A percentile compares a stretch with the other conserved stretches of the same genome.
phyloP scores from a whole-genome alignment of 2,113 vertebrate genomes.

The Arenaria interpres region DNA sequence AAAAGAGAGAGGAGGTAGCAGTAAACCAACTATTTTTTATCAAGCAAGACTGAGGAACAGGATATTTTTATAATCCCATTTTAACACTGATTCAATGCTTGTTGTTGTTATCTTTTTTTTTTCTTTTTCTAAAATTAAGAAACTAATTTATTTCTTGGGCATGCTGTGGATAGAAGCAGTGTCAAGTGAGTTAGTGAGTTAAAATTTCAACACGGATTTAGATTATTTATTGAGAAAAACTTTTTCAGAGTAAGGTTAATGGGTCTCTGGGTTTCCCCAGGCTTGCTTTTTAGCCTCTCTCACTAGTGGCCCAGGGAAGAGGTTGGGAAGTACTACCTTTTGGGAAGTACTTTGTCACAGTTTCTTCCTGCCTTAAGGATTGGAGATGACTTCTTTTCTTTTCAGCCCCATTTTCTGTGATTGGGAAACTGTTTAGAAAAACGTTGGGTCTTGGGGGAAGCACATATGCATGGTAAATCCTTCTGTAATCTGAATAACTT shows the following conservation, averaged over 20 bases:
- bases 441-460: not conserved
- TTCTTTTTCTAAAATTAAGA: not conserved
- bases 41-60: not conserved
- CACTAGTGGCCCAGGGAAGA: not conserved
- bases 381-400: not conserved
- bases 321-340: not conserved
- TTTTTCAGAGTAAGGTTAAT: not conserved
- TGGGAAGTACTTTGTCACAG: not conserved
- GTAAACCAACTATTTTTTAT: not conserved
- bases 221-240: not conserved
- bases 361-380: not conserved
- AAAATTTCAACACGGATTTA: not conserved
- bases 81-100: not conserved
- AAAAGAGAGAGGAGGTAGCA: not conserved
- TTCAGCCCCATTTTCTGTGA: not conserved
- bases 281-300: not conserved
- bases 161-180: not conserved
- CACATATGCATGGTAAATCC: not conserved
- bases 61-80: not conserved
- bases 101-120: not conserved
- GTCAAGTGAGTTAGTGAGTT: not conserved
- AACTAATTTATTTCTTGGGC: not conserved
- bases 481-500: not conserved
- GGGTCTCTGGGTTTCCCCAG: not conserved
- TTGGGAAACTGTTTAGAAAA: not conserved